A percentile compares a stretch with the other conserved stretches of the same genome.
phyloP scores from a whole-genome alignment of 2,888 invertebrate genomes.

The Drosophila leonis region DNA sequence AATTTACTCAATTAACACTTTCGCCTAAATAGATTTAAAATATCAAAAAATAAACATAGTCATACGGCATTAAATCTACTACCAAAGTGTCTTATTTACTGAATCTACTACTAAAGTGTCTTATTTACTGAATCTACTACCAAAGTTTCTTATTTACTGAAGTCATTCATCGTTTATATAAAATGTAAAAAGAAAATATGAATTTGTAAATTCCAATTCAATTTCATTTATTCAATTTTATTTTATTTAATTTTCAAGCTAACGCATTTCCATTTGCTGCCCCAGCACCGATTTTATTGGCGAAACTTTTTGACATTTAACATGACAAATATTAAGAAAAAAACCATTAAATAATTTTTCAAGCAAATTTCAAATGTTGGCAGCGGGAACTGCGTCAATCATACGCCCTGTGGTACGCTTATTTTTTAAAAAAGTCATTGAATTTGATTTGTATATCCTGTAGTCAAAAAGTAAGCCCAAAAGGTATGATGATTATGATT shows the following conservation, averaged over 20 bases:
- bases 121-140: not conserved
- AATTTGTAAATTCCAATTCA: not conserved
- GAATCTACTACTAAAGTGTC: too few species aligned
- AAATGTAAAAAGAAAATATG: not conserved
- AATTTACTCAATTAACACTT: not conserved
- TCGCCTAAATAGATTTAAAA: not conserved
- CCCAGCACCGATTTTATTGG: conserved; percentile 30
- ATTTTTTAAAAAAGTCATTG: conserved; percentile 20
- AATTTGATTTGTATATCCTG: conserved; percentile 27
- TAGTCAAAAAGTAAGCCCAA: rapidly evolving
- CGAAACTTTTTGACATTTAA: conserved; percentile 48
- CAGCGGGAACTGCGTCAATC: conserved; percentile 53
- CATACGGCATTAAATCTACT: too few species aligned
- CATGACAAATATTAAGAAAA: conserved; percentile 31
- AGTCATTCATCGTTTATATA: not conserved
- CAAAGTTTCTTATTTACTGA: not conserved
- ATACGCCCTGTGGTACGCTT: conserved; percentile 49
- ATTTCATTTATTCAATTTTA: not conserved
- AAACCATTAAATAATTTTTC: conserved; percentile 32
- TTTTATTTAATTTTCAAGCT: conserved; percentile 11
- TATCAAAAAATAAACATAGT: too few species aligned
- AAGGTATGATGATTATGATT: not conserved
- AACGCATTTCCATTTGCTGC: not conserved
- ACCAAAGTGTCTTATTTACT: too few species aligned
- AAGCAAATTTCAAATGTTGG: conserved; percentile 34